phyloP scores from a whole-genome alignment of 2,797 vertebrate genomes.

The Schizopygopsis malacanthus region DNA sequence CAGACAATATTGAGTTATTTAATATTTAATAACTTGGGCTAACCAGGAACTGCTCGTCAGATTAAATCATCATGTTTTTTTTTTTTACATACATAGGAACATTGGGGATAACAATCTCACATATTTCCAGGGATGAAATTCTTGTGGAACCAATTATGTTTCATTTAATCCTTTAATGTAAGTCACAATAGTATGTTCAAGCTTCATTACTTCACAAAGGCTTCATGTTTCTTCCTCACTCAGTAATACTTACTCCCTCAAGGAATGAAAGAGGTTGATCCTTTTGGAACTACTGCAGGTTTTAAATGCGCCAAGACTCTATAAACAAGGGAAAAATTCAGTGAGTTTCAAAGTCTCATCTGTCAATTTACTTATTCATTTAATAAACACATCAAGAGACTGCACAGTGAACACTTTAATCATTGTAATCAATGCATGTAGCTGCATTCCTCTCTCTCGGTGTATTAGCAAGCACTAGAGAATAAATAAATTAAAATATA shows the following conservation, averaged over 20 bases:
- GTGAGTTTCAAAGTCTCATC: conserved; percentile 76
- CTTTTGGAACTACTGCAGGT: conserved; percentile 21
- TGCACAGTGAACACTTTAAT: conserved; percentile 83
- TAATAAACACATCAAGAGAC: conserved; percentile 90
- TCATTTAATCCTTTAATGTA: conserved; percentile 47
- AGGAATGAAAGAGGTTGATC: conserved; percentile 47
- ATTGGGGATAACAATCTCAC: background rate
- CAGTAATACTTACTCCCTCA: conserved; percentile 31
- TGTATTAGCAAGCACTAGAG: conserved; percentile 74
- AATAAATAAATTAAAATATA: conserved; percentile 81
- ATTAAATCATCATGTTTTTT: conserved; percentile 5
- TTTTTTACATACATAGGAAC: background rate
- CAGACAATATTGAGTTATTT: conserved; percentile 1
- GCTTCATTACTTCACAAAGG: conserved; percentile 42
- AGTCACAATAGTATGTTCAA: conserved; percentile 61
- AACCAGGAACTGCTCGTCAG: background rate
- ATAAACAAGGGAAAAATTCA: conserved; percentile 57
- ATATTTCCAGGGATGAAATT: conserved; percentile 20
- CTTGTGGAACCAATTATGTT: conserved; percentile 29
- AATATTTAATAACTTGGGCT: conserved; percentile 6
- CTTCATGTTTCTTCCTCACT: conserved; percentile 17
- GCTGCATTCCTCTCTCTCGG: conserved; percentile 55
- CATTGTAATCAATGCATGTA: conserved; percentile 82
- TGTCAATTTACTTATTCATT: conserved; percentile 86
- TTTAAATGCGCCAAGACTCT: conserved; percentile 64